Base-by-base conservation (phyloP, 2,888 invertebrate species). In the Leptinotarsa haldemani region DNA sequence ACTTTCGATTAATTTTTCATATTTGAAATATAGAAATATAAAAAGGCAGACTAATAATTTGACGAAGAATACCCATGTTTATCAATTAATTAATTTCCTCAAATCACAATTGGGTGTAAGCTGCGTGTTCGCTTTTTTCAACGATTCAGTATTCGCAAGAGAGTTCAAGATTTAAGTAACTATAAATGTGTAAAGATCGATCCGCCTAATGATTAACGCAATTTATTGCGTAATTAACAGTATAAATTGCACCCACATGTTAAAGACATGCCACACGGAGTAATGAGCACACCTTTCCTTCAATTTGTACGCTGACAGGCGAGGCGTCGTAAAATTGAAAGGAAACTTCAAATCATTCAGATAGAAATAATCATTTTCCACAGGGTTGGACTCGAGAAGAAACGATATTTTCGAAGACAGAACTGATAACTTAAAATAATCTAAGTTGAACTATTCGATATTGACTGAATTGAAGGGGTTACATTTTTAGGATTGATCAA, bases 191-290 rank as follows among this genome's bases (percentile, higher is more conserved):
- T 58, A 58, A 22, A 13, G 22, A 58, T 58, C 22, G 61, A 40
- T 61, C 16, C n/a, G 18, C 4, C 40, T 61, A 30, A 61, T 25
- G 30, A 61, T 30, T 25, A 61, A 40, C 15, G 25, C 16, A 61
- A 61, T 61, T 61, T 30, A 61, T 61, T 61, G 30, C 61, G n/a
- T 61, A 61, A 61, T 30, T n/a, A 61, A 16, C 7, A 40, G 40
- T 40, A 30, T 61, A 30, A 61, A 61, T 61, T 61, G 61, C 61
- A 61, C 61, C 61, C 61, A 61, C 61, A 18, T 61, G 61, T 61
- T 4, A 15, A 61, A n/a, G 61, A n/a, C 9, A 61, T n/a, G 30
- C 61, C 61, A 30, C 61, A 61, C 40, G n/a, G 15, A 61, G 30
- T 30, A 40, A 56, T 61, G 40, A 61, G 61, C 61, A 61, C 61